Evolutionary conservation across 2,888 invertebrate genomes (phyloP).

Genomic region (Drosophila parthenogenetica): DNA sequence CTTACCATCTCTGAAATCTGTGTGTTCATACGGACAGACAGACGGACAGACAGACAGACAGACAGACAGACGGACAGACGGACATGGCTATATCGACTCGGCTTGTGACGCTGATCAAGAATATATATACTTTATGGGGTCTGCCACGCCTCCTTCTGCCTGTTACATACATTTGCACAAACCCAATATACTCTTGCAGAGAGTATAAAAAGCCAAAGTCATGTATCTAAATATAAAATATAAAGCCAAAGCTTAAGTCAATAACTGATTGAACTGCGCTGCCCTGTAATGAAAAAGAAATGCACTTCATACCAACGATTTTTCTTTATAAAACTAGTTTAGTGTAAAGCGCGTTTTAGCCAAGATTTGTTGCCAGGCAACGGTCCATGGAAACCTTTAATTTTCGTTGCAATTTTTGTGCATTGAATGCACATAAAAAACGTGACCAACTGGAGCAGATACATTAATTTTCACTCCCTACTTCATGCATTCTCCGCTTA

Average conservation of each 20-base stretch:
- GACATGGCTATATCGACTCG: too few relatives aligned
- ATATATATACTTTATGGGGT: too few relatives aligned
- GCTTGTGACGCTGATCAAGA: too few relatives aligned
- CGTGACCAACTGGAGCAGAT: conserved; percentile 30
- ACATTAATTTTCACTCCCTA: conserved; percentile 16
- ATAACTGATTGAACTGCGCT: not conserved
- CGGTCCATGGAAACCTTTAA: not conserved
- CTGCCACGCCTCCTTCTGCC: too few relatives aligned
- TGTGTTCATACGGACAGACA: too few relatives aligned
- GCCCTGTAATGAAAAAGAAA: not conserved
- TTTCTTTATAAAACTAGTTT: not conserved
- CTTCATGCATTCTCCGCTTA: conserved; percentile 1
- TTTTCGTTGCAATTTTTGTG: conserved; percentile 21
- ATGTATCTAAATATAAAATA: too few relatives aligned
- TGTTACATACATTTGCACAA: too few relatives aligned
- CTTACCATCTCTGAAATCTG: too few relatives aligned
- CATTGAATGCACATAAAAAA: conserved; percentile 37
- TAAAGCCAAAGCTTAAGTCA: not conserved
- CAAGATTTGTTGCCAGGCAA: conserved; percentile 2
- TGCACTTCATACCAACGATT: not conserved
- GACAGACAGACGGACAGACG: too few relatives aligned
- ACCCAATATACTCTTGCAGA: too few relatives aligned
- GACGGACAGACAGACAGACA: too few relatives aligned
- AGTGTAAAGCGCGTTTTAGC: not conserved
- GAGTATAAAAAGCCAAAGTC: too few relatives aligned